phyloP scores from a whole-genome alignment of 64 coral and sea anemone species.

The Cladopsammia gracilis region DNA sequence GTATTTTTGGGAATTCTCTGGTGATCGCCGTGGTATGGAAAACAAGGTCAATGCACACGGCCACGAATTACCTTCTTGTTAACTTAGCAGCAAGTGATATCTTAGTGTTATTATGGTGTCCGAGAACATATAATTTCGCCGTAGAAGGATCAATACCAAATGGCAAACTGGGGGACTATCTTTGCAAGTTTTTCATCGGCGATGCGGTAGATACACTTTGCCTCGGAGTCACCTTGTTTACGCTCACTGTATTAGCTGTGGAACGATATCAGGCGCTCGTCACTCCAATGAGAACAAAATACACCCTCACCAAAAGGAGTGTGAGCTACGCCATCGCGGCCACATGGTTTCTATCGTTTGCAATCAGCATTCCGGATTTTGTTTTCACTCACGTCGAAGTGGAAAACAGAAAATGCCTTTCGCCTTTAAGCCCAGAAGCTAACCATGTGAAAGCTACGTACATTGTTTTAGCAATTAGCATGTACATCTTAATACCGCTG shows the following conservation, averaged over 20 bases:
- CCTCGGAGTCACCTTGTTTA: slow-evolving; percentile 27
- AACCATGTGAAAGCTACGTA: neutral
- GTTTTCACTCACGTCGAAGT: slow-evolving; percentile 2
- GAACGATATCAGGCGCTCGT: slow-evolving; percentile 54
- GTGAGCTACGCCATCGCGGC: slow-evolving; percentile 30
- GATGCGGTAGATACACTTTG: neutral
- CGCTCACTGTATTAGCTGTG: slow-evolving; percentile 25
- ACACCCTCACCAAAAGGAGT: slow-evolving; percentile 4
- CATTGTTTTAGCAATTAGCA: neutral
- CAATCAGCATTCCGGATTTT: slow-evolving; percentile 34
- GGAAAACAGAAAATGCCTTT: neutral
- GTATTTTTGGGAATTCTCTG: slow-evolving; percentile 18
- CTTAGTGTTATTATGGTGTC: slow-evolving; percentile 35
- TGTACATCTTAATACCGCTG: neutral
- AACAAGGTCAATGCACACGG: slow-evolving; percentile 15
- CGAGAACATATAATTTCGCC: slow-evolving; percentile 11
- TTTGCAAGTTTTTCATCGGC: slow-evolving; percentile 39
- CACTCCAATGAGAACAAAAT: slow-evolving; percentile 29
- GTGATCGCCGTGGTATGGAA: slow-evolving; percentile 47
- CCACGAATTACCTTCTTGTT: slow-evolving; percentile 40
- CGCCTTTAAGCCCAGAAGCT: slow-evolving; percentile 6
- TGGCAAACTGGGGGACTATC: neutral
- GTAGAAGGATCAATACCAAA: neutral
- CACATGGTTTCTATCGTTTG: slow-evolving; percentile 19
- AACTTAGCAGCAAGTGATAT: slow-evolving; percentile 48